phyloP scores from a whole-genome alignment of 2,888 invertebrate species.

The Sarcophaga subvicina region DNA sequence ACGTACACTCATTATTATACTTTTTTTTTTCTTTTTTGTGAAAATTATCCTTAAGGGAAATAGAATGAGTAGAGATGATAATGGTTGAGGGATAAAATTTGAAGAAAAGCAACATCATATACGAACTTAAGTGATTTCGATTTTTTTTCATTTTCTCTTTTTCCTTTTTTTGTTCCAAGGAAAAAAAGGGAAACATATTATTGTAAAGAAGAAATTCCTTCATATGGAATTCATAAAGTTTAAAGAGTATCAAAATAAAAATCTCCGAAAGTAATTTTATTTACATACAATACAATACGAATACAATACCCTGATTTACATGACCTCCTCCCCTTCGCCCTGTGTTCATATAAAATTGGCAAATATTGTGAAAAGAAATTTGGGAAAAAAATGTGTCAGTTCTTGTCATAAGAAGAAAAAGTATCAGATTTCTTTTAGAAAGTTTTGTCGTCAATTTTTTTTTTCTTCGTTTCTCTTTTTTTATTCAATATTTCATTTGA shows the following conservation, averaged over 20 bases:
- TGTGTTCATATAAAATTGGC: conserved; percentile 24
- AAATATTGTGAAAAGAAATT: background rate
- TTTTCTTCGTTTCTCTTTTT: conserved; percentile 31
- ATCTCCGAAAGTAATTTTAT: conserved; percentile 67
- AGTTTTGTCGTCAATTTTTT: conserved; percentile 26
- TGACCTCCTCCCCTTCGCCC: conserved; percentile 10
- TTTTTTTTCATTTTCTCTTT: conserved; percentile 14
- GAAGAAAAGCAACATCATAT: conserved; percentile 40
- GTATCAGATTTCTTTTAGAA: conserved; percentile 74
- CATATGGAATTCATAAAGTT: conserved; percentile 50
- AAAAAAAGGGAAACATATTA: conserved; percentile 55
- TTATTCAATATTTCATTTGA: conserved; percentile 55
- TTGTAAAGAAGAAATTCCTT: conserved; percentile 45
- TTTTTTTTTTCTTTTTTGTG: conserved; percentile 44
- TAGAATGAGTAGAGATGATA: conserved; percentile 19
- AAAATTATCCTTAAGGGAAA: conserved; percentile 70
- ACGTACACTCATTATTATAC: background rate
- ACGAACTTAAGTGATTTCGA: conserved; percentile 57
- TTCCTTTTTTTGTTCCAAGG: conserved; percentile 2
- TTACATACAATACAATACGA: conserved; percentile 42
- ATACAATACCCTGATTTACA: conserved; percentile 48
- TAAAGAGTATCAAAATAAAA: conserved; percentile 38
- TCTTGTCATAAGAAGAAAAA: conserved; percentile 72
- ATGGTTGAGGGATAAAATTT: conserved; percentile 52
- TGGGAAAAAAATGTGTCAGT: conserved; percentile 54